A percentile compares a stretch with the other conserved stretches of the same genome.
Evolutionary conservation across 2,888 invertebrate species (phyloP).

Genomic region (Drosophila quasianomalipes): DNA sequence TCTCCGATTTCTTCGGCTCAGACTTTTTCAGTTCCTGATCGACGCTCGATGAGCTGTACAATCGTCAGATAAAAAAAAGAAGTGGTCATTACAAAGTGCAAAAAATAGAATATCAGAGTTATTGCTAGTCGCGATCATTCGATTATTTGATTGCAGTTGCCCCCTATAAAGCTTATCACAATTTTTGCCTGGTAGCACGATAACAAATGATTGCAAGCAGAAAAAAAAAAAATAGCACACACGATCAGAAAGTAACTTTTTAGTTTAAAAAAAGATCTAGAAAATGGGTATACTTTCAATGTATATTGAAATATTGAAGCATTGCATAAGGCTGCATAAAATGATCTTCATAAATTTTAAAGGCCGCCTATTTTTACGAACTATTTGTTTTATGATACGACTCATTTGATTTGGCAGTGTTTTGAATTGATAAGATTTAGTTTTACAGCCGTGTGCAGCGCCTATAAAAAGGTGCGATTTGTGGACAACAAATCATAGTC

Average conservation of each 20-base stretch:
- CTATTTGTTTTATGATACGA: neutral
- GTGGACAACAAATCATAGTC: slow-evolving; percentile 55
- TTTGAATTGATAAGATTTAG: slow-evolving; percentile 59
- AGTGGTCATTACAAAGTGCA: slow-evolving; percentile 30
- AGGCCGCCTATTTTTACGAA: neutral
- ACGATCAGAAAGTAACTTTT: slow-evolving; percentile 24
- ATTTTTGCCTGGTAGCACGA: slow-evolving; percentile 55
- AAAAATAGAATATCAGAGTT: slow-evolving; percentile 4
- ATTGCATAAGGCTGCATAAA: slow-evolving; percentile 11
- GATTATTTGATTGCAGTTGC: slow-evolving; percentile 25
- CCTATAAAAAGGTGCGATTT: slow-evolving; percentile 61
- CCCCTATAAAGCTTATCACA: slow-evolving; percentile 54
- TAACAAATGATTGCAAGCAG: slow-evolving; percentile 27
- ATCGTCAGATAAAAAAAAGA: slow-evolving; percentile 10
- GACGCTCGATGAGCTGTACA: slow-evolving; percentile 89
- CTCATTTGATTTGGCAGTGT: neutral
- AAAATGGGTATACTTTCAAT: neutral
- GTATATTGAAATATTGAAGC: neutral
- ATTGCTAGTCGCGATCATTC: slow-evolving; percentile 26
- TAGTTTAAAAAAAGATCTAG: slow-evolving; percentile 7
- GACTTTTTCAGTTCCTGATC: slow-evolving; percentile 89
- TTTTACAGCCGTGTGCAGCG: slow-evolving; percentile 39
- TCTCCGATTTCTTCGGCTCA: slow-evolving; percentile 95
- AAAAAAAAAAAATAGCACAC: slow-evolving; percentile 5
- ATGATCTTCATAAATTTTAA: slow-evolving; percentile 11